phyloP scores from a whole-genome alignment of 2,113 vertebrate species.

The Trogon melanurus region DNA sequence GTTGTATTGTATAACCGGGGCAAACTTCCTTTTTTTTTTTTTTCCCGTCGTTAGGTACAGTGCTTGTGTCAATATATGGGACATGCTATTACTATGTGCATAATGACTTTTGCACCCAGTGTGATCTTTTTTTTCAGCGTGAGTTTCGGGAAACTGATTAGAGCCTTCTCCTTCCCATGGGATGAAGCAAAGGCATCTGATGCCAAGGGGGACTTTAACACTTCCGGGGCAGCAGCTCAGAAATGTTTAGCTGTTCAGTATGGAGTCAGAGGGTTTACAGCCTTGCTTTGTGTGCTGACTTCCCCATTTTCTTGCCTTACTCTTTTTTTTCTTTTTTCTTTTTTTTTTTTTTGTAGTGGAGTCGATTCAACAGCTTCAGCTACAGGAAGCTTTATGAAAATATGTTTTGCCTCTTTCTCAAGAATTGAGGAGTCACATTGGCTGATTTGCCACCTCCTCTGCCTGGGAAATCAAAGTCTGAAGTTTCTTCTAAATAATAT shows the following conservation, averaged over 20 bases:
- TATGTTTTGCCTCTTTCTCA: slow-evolving; percentile 55
- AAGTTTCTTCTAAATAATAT: slow-evolving; percentile 53
- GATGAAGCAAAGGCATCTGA: background rate
- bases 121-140: background rate
- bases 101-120: background rate
- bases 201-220: background rate
- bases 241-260: background rate
- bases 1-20: background rate
- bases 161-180: background rate
- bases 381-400: slow-evolving; percentile 47
- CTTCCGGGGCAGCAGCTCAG: background rate
- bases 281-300: background rate
- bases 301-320: background rate
- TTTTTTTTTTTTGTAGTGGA: background rate
- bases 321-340: background rate
- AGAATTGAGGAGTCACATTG: background rate
- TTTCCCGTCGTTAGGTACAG: background rate
- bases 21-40: background rate
- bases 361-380: background rate
- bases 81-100: background rate
- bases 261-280: background rate
- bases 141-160: background rate
- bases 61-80: background rate
- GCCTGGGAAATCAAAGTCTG: slow-evolving; percentile 55
- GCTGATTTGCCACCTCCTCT: slow-evolving; percentile 32